Conservation (phyloP, 2,888 invertebrate species). For the Parnassius smintheus region DNA sequence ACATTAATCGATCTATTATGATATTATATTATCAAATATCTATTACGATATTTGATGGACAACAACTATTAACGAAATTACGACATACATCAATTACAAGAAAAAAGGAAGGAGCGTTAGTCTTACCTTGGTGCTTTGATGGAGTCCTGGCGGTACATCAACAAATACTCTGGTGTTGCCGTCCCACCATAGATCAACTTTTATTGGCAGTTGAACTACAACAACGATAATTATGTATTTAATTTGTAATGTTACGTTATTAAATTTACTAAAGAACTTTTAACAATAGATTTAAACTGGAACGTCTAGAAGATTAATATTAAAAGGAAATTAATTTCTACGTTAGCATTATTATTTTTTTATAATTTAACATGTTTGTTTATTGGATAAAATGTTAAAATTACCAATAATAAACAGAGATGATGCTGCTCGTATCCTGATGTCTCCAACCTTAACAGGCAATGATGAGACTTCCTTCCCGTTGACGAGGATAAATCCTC, state of each 20-base stretch:
- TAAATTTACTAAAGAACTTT: too few relatives aligned
- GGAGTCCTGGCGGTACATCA: slow-evolving; percentile 87
- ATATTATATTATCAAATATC: too few relatives aligned
- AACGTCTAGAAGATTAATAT: too few relatives aligned
- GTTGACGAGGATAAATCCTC: slow-evolving; percentile 85
- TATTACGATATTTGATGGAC: too few relatives aligned
- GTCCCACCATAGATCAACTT: slow-evolving; percentile 93
- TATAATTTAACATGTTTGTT: too few relatives aligned
- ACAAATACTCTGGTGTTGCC: slow-evolving; percentile 91
- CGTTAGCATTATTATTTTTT: too few relatives aligned
- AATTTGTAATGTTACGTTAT: too few relatives aligned
- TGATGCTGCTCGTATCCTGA: slow-evolving; percentile 87
- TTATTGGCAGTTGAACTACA: slow-evolving; percentile 87
- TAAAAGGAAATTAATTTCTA: too few relatives aligned
- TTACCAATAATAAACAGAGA: slow-evolving; percentile 87
- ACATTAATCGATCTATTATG: too few relatives aligned
- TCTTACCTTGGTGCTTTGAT: slow-evolving; percentile 83
- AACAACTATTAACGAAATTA: too few relatives aligned
- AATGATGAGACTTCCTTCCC: slow-evolving; percentile 84
- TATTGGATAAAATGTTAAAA: slow-evolving; percentile 21
- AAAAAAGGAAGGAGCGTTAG: background rate
- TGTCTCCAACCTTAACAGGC: slow-evolving; percentile 82
- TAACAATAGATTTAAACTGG: too few relatives aligned
- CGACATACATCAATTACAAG: too few relatives aligned
- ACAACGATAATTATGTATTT: slow-evolving; percentile 29